Evolutionary conservation across 2,113 vertebrate species (phyloP), one percentile per base, ranked within the genome.

Genomic region (Callipepla squamata): DNA sequence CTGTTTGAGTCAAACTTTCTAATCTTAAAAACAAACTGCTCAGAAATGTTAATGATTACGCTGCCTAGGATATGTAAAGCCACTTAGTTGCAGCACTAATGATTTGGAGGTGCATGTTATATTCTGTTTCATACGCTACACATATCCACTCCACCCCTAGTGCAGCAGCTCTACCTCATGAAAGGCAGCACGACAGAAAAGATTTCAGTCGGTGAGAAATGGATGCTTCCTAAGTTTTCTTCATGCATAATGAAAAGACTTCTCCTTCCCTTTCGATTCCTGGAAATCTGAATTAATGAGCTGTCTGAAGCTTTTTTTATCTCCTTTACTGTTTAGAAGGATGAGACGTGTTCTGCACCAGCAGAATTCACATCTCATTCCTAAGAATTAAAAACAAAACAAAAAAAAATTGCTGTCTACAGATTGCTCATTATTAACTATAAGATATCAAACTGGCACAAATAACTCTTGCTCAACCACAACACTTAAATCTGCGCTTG

Each of bases 281-380:
- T 87, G 88, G 55, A 85, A 95, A 95, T 85, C 30, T 88, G 81
- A 85, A 91, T 95, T 90, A 83, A 95, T 88, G 47, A 63, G 32
- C 69, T 59, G 55, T 93, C 87, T 51, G 63, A 57, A 89, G 70
- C 7, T 69, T 69, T 92, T 92, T 91, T 93, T 66, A 89, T 45
- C 23, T 94, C 50, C 45, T 85, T 85, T 85, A 58, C 76, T 87
- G 62, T 73, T 13, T 11, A 94, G 78, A 73, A 87, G 36, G 34
- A 85, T 42, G 28, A 95, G 44, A 66, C 53, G 79, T 45, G 40
- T 90, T 89, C 62, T 85, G 93, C 80, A 85, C 79, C 61, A 94
- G 47, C 32, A 70, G 38, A 94, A 65, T 78, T 90, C 87, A 88
- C 1, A 1, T 70, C 78, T 85, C 68, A 90, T 26, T 47, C 76